Percentiles rank a stretch among this genome's conserved stretches.
phyloP scores from a whole-genome alignment of 2,888 invertebrate genomes.

The Merodon equestris region DNA sequence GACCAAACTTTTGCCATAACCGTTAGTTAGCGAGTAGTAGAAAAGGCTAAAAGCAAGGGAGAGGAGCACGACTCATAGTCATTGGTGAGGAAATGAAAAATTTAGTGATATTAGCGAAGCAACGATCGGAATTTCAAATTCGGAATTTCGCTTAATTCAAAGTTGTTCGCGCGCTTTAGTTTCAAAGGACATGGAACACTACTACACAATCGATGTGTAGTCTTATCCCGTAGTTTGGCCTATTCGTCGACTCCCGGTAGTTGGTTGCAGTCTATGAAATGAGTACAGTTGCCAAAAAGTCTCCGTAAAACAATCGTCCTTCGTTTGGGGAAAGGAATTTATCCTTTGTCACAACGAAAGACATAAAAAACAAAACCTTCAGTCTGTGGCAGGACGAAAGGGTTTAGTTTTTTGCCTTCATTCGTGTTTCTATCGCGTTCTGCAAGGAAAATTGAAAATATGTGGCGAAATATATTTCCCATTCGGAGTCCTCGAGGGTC shows the following conservation, averaged over 20 bases:
- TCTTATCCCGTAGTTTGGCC: conserved; percentile 8
- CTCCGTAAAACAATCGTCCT: conserved; percentile 7
- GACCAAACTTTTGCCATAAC: conserved; percentile 62
- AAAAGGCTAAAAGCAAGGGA: conserved; percentile 18
- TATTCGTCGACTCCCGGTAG: too few relatives aligned
- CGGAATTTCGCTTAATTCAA: conserved; percentile 60
- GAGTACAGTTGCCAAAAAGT: conserved; percentile 56
- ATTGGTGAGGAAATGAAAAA: conserved; percentile 59
- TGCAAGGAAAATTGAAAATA: conserved; percentile 63
- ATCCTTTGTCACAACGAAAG: conserved; percentile 55
- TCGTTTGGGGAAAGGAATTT: conserved; percentile 34
- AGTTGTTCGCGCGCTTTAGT: conserved; percentile 54
- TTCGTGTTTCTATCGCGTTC: conserved; percentile 41
- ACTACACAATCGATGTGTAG: conserved; percentile 21
- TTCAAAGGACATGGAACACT: conserved; percentile 11
- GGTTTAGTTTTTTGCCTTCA: conserved; percentile 40
- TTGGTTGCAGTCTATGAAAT: conserved; percentile 1
- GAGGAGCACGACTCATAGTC: conserved; percentile 16
- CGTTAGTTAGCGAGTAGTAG: conserved; percentile 50
- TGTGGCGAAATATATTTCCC: conserved; percentile 64
- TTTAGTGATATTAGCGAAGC: conserved; percentile 62
- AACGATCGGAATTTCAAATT: conserved; percentile 59
- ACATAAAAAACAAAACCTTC: not conserved
- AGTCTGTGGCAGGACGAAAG: conserved; percentile 47
- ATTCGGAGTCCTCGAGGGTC: conserved; percentile 48